Base-by-base conservation (phyloP, 2,113 vertebrate genomes). In the Python bivittatus region DNA sequence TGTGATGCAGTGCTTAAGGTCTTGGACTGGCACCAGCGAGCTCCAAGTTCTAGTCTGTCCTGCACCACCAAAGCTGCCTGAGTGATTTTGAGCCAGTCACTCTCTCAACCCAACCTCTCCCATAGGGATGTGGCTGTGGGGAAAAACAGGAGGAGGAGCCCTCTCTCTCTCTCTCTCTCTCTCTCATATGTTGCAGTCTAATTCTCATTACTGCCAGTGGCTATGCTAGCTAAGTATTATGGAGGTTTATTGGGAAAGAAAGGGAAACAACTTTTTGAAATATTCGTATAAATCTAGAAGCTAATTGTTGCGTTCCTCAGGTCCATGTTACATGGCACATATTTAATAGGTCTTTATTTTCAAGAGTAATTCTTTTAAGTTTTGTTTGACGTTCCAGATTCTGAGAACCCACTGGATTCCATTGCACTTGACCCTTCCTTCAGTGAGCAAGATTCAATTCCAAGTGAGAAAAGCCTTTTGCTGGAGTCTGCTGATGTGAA, bases 401-500 rank as follows among this genome's bases (percentile, higher is more conserved):
- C 96, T 86, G 97, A 98, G 96, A 97, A 97, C 92, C 95, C 93
- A 7, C 93, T 96, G 2, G 98, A 98, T 91, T 94, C 96, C 44
- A 93, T 88, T 54, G 79, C 94, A 44, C 95, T 97, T 33, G 97
- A 97, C 88, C 96, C 95, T 94, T 96, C 97, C 89, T 96, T 97
- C 93, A 96, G 93, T 22, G 98, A 98, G 56, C 97, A 97, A 91
- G 98, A 98, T 90, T 95, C 97, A 38, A 33, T 96, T 95, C 97
- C 97, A 92, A 97, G 93, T 92, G 97, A 98, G 94, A 98, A 97
- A 94, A 98, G 97, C 84, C 97, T 97, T 92, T 95, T 98, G 58
- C 96, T 97, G 0, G 98, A 98, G 92, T 96, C 97, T 57, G 61
- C 96, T 89, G 98, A 98, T 44, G 96, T 98, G 95, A 98, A 98